These are phyloP conservation scores for Hypena proboscidalis DNA, from an alignment of 2,888 invertebrate species.

Conservation along the genomic window DNA sequence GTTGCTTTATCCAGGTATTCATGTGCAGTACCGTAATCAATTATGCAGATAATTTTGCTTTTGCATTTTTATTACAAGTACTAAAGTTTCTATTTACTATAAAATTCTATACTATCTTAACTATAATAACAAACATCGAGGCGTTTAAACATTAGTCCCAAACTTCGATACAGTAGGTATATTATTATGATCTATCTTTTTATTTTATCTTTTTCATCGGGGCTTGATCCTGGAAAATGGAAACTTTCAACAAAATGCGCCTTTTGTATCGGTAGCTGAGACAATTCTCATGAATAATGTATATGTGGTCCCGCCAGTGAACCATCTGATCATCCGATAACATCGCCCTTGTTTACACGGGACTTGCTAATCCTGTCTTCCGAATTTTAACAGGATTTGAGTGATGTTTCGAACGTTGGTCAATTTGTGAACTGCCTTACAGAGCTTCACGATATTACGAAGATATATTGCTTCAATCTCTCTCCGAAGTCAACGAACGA, in stretches of 20 bases:
- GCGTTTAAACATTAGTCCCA: too few species aligned
- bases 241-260: slow-evolving; percentile 39
- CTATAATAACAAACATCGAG: slow-evolving; percentile 22
- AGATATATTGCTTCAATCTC: slow-evolving; percentile 54
- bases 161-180: slow-evolving; percentile 22
- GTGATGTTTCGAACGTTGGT: slow-evolving; percentile 54
- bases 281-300: slow-evolving; percentile 75
- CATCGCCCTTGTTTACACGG: slow-evolving; percentile 73
- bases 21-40: too few species aligned
- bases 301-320: slow-evolving; percentile 55
- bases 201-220: slow-evolving; percentile 30
- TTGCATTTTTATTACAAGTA: slow-evolving; percentile 9
- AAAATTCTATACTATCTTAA: slow-evolving; percentile 6
- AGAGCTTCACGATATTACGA: slow-evolving; percentile 50
- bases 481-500: slow-evolving; percentile 31
- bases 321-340: slow-evolving; percentile 74
- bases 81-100: slow-evolving; percentile 2
- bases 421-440: slow-evolving; percentile 47
- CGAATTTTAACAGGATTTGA: slow-evolving; percentile 77
- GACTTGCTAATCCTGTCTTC: slow-evolving; percentile 70
- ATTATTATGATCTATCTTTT: slow-evolving; percentile 40
- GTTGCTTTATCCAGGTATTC: too few species aligned
- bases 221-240: slow-evolving; percentile 25
- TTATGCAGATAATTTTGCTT: too few species aligned
- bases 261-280: slow-evolving; percentile 59